Evolutionary conservation across 1,140 invertebrate genomes (phyloP), one percentile per base, ranked within the genome.

Genomic region (Psix sp.): DNA sequence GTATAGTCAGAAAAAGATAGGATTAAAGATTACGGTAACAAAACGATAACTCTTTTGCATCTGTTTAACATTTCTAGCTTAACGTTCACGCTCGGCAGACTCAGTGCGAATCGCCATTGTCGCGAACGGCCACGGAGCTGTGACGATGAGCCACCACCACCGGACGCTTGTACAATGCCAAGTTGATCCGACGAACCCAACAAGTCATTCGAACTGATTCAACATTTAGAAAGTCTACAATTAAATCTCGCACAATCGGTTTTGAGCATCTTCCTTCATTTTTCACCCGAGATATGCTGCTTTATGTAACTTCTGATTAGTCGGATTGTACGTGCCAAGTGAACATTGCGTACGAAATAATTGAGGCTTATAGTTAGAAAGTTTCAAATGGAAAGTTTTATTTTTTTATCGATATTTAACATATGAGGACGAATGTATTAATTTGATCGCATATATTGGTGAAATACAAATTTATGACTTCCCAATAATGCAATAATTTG

Each of bases 11-110:
- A 46, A 54, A 33, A 56, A 49, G 45, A 29, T 17, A 24, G 63
- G 45, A 49, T 38, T 51, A 29, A 20, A 51, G 52, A 56, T 57
- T 56, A 24, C 43, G 14, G 51, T 42, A 67, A 67, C 45, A 51
- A 67, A 67, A 52, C 63, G 52, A 68, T 59, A 43, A 48, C 49
- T 71, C 40, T 49, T 71, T 71, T 56, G 67, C 67, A 62, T 71
- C 51, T 71, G 57, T 51, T 71, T 63, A 71, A 20, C 42, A 49
- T 62, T 63, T 54, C 45, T 68, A 68, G 35, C 68, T 63, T 48
- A 42, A 46, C 54, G 67, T 80, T 77, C 74, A 78, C 76, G 78
- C 52, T 80, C 51, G 66, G 59, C 68, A 71, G 59, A 51, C 67
- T 49, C 60, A 29, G 15, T 31, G 49, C 74, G 71, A 45, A 76